Conservation (phyloP, 2,888 invertebrate species). For the Patella depressa region DNA sequence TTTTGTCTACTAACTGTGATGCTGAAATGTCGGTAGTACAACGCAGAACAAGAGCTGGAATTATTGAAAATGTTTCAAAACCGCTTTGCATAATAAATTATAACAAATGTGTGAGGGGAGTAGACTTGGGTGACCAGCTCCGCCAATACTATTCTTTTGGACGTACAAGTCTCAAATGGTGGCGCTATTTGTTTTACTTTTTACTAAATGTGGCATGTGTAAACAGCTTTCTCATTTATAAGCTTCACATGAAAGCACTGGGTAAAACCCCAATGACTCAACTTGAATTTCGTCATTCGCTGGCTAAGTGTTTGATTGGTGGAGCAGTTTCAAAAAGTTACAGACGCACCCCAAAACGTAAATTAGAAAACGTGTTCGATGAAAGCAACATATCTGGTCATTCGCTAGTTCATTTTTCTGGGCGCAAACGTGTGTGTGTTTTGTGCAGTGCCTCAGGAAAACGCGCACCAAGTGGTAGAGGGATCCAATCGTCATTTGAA, state of each 20-base stretch:
- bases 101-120: constrained; percentile 29
- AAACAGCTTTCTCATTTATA: constrained; percentile 15
- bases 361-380: not conserved
- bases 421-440: not conserved
- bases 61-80: not conserved
- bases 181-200: constrained; percentile 27
- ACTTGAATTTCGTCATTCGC: not conserved
- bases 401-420: not conserved
- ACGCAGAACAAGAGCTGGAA: not conserved
- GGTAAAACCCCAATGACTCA: not conserved
- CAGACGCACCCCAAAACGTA: not conserved
- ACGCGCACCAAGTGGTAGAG: not conserved
- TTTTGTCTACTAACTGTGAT: not conserved
- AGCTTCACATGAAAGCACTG: constrained; percentile 7
- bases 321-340: not conserved
- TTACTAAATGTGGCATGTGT: constrained; percentile 19
- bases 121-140: constrained; percentile 27
- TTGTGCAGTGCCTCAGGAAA: not conserved
- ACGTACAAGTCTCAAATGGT: constrained; percentile 26
- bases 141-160: constrained; percentile 30
- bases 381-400: not conserved
- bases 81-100: constrained; percentile 1
- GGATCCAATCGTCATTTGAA: not conserved
- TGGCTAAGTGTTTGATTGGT: constrained; percentile 16
- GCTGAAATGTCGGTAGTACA: not conserved